A percentile compares a stretch with the other conserved stretches of the same genome.
Evolutionary conservation across 2,113 vertebrate species (phyloP).

Genomic region (Osmerus eperlanus): DNA sequence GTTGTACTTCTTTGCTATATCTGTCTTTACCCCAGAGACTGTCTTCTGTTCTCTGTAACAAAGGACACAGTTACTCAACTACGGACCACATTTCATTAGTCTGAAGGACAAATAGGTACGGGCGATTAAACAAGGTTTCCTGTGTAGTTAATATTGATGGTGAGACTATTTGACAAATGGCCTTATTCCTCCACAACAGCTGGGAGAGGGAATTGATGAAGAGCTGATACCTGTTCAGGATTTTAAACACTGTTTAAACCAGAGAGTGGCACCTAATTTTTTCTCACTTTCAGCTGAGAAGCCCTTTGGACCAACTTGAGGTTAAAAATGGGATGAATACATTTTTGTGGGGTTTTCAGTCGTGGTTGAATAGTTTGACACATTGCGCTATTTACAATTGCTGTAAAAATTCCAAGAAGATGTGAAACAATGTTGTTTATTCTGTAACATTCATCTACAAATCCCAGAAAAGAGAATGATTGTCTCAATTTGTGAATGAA

Average conservation of each 20-base stretch:
- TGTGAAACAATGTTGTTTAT: too few relatives aligned
- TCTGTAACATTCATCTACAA: too few relatives aligned
- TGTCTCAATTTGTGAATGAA: too few relatives aligned
- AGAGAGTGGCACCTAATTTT: not conserved
- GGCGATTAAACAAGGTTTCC: conserved; percentile 37
- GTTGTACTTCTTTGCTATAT: not conserved
- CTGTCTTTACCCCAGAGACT: not conserved
- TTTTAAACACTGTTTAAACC: conserved; percentile 24
- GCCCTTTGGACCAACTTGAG: too few relatives aligned
- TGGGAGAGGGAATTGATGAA: conserved; percentile 33
- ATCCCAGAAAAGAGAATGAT: too few relatives aligned
- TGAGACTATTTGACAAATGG: conserved; percentile 30
- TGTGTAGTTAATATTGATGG: conserved; percentile 38
- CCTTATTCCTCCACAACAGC: conserved; percentile 22
- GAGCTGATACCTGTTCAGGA: conserved; percentile 16
- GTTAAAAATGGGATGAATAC: too few relatives aligned
- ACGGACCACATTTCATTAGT: conserved; percentile 17
- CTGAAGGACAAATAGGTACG: conserved; percentile 30
- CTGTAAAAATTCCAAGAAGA: too few relatives aligned
- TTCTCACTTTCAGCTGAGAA: not conserved
- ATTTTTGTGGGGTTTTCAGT: too few relatives aligned
- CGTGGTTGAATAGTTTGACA: too few relatives aligned
- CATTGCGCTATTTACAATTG: too few relatives aligned
- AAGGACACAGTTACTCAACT: conserved; percentile 8
- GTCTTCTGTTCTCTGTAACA: not conserved